A percentile compares a stretch with the other conserved stretches of the same genome.
Conservation (phyloP, 92 coral and sea anemone species). For the Siderastrea radians region DNA sequence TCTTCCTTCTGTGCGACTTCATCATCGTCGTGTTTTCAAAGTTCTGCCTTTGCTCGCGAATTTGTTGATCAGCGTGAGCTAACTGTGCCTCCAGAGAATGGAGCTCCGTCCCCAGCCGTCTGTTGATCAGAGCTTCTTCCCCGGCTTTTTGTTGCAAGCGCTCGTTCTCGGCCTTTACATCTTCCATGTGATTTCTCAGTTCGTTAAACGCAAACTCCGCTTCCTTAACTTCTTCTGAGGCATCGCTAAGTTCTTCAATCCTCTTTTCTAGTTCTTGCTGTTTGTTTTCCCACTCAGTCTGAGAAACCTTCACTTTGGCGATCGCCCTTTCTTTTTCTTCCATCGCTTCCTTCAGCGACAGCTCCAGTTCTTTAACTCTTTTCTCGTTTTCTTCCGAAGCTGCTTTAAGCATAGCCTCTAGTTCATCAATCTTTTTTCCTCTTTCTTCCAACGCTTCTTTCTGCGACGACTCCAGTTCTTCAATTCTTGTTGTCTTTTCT, state of each 20-base stretch:
- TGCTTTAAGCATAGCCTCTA: constrained; percentile 30
- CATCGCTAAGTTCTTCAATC: constrained; percentile 64
- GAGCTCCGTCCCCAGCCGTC: constrained; percentile 84
- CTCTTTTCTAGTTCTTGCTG: constrained; percentile 52
- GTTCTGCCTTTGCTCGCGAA: constrained; percentile 69
- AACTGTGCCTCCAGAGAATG: constrained; percentile 95
- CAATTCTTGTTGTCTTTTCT: constrained; percentile 21
- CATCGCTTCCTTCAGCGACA: constrained; percentile 16
- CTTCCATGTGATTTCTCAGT: constrained; percentile 56
- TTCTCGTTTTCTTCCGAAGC: constrained; percentile 41
- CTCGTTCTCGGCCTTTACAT: constrained; percentile 45
- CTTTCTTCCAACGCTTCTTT: constrained; percentile 37
- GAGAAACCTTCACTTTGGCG: constrained; percentile 27
- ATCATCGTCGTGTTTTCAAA: constrained; percentile 13
- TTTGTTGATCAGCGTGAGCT: constrained; percentile 79
- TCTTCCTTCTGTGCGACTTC: constrained; percentile 29
- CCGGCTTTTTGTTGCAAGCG: constrained; percentile 62
- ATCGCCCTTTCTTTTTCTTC: constrained; percentile 48
- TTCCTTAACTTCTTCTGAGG: constrained; percentile 71
- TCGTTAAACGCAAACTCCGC: constrained; percentile 49
- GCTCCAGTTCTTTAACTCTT: constrained; percentile 44
- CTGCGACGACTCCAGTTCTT: constrained; percentile 17
- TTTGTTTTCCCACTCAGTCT: constrained; percentile 46
- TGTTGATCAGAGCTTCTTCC: constrained; percentile 79
- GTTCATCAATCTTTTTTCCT: constrained; percentile 48